These are phyloP conservation scores for Leptobrachium ailaonicum DNA, from an alignment of 2,113 vertebrate genomes.

Conservation along the genomic window DNA sequence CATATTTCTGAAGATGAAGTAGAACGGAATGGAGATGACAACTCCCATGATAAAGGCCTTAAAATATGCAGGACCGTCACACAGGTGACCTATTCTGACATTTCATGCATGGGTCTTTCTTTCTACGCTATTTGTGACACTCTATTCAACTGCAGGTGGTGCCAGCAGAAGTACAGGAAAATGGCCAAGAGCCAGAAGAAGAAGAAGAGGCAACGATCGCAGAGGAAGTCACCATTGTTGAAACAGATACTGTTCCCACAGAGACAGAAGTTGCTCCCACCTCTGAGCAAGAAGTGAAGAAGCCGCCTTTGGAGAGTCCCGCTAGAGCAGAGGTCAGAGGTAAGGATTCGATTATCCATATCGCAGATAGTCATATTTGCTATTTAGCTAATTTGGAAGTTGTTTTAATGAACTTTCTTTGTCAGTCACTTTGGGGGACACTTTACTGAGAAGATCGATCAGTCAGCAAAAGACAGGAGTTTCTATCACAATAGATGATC, in stretches of 20 bases:
- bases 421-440: constrained; percentile 79
- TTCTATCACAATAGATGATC: constrained; percentile 87
- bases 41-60: constrained; percentile 76
- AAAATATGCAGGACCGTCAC: constrained; percentile 90
- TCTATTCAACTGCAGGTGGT: constrained; percentile 70
- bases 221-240: constrained; percentile 45
- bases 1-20: constrained; percentile 84
- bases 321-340: constrained; percentile 23
- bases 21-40: constrained; percentile 70
- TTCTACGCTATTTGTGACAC: too few relatives aligned
- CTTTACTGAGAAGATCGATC: constrained; percentile 83
- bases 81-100: constrained; percentile 65
- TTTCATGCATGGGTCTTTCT: background rate
- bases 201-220: constrained; percentile 60
- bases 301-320: constrained; percentile 54
- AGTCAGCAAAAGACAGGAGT: constrained; percentile 86
- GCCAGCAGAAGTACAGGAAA: constrained; percentile 77
- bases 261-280: constrained; percentile 66
- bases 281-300: constrained; percentile 72
- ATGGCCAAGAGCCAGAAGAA: constrained; percentile 75
- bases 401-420: background rate
- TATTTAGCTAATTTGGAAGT: background rate
- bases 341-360: background rate
- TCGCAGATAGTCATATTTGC: background rate
- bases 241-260: constrained; percentile 62